Evolutionary conservation across 1,140 invertebrate genomes (phyloP), one percentile per base, ranked within the genome.

Genomic region (Choristoneura fumiferana): DNA sequence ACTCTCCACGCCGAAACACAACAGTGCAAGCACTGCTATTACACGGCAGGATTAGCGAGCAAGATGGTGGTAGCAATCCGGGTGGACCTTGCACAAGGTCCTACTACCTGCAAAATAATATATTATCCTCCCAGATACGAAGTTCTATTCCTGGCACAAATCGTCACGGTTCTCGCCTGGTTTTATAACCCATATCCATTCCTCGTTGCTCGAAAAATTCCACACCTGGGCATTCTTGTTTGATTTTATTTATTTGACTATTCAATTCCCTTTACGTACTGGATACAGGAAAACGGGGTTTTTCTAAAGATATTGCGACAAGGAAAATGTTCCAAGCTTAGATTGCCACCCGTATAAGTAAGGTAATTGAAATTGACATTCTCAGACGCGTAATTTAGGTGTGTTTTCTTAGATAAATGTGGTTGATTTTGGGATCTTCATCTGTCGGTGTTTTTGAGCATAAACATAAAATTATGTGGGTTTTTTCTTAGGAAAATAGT

Each of bases 361-460:
- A n/a, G 10, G 43, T 49, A 49, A 49, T 49, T 49, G 43, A 29
- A 49, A 49, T 22, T 49, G 43, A 49, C 43, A 17, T 49, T 15
- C n/a, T 33, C 18, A n/a, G 0, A n/a, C 43, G 18, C 43, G n/a
- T 49, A 5, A 5, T 39, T 6, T 6, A 29, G 22, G 6, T 2
- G 6, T 29, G 22, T 2, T 29, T 29, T 6, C 22, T 29, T 29
- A 29, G 2, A 29, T 6, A 6, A 3, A 29, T 6, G 6, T n/a
- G 6, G 6, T 29, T 29, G 2, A 29, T 29, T 6, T 29, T 29
- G 22, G n/a, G n/a, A 29, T 29, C 6, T 29, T 29, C 22, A 29
- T 3, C 22, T 29, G 22, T n/a, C n/a, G n/a, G n/a, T n/a, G n/a
- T n/a, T n/a, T n/a, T n/a, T n/a, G n/a, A n/a, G n/a, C n/a, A n/a